Evolutionary conservation across 2,888 invertebrate genomes (phyloP).

Genomic region (Callimorpha dominula): DNA sequence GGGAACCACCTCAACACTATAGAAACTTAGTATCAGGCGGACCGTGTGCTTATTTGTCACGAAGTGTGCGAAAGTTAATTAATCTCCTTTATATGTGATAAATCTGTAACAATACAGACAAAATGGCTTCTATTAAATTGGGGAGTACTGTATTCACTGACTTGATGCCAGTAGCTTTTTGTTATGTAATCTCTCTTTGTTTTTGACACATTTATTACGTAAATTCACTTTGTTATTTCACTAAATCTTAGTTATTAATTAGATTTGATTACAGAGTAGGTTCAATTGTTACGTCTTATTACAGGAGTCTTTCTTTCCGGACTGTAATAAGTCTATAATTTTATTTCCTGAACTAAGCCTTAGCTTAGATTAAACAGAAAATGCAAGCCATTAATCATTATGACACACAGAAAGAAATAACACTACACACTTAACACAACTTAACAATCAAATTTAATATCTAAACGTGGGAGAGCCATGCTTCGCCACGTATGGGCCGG

Average conservation of each 20-base stretch:
- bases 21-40: too few species aligned
- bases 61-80: not conserved
- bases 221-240: conserved; percentile 11
- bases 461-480: too few species aligned
- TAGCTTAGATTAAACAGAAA: not conserved
- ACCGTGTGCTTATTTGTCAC: too few species aligned
- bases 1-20: too few species aligned
- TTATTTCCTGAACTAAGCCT: not conserved
- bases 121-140: not conserved
- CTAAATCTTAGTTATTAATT: not conserved
- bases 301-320: not conserved
- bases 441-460: too few species aligned
- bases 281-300: not conserved
- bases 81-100: not conserved
- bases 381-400: not conserved
- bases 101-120: not conserved
- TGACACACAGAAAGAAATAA: not conserved
- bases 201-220: conserved; percentile 10
- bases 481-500: too few species aligned
- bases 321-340: not conserved
- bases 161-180: conserved; percentile 10
- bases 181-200: conserved; percentile 15
- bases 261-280: not conserved
- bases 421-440: too few species aligned
- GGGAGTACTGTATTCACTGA: not conserved